phyloP scores from a whole-genome alignment of 2,888 invertebrate genomes.

The Chymomyza amoena region DNA sequence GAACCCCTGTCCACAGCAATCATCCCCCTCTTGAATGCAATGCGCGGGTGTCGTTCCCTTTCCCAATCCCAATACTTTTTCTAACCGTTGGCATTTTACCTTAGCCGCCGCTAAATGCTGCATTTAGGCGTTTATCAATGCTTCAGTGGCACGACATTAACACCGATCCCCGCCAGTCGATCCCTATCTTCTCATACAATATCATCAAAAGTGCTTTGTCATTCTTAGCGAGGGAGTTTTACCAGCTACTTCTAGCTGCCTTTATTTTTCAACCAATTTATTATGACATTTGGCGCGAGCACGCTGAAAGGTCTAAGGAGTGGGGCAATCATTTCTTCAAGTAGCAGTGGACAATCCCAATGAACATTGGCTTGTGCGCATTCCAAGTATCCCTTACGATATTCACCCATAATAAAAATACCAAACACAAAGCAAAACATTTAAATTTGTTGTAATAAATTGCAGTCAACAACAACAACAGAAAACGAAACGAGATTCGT shows the following conservation, averaged over 20 bases:
- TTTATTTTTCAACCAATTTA: constrained; percentile 51
- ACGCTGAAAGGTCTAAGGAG: constrained; percentile 66
- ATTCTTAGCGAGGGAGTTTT: constrained; percentile 59
- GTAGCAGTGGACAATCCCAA: background rate
- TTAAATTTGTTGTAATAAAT: constrained; percentile 75
- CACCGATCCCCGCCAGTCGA: constrained; percentile 29
- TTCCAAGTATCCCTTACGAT: constrained; percentile 4
- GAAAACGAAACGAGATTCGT: constrained; percentile 1
- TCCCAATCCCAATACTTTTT: background rate
- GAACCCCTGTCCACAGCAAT: constrained; percentile 29
- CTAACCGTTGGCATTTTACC: constrained; percentile 5
- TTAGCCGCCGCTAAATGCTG: constrained; percentile 50
- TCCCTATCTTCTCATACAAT: constrained; percentile 65
- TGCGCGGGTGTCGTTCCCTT: constrained; percentile 31
- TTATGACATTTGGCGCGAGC: constrained; percentile 73
- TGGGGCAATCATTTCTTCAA: background rate
- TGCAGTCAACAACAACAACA: constrained; percentile 37
- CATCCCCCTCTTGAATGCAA: constrained; percentile 27
- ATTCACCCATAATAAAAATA: constrained; percentile 67
- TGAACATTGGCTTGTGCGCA: background rate
- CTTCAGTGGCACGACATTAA: constrained; percentile 60
- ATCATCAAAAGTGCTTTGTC: constrained; percentile 62
- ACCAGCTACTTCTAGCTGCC: constrained; percentile 11
- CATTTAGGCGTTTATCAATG: constrained; percentile 62
- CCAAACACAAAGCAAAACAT: constrained; percentile 59